Evolutionary conservation across 1,140 invertebrate genomes (phyloP), one percentile per base, ranked within the genome.

Genomic region (Sminthurides bifidus): DNA sequence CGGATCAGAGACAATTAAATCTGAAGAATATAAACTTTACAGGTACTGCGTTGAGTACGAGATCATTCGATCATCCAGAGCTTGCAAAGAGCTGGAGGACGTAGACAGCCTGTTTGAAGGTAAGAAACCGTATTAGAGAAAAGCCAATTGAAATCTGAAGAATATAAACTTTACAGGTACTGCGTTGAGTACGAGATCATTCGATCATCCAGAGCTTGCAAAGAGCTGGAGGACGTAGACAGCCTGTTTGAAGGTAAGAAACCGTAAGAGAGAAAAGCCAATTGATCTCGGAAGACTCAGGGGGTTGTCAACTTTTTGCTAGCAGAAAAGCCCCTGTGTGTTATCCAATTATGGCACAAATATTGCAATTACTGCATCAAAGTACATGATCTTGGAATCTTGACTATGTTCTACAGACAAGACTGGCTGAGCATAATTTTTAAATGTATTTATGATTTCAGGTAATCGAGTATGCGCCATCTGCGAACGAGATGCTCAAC

Each of bases 11-110:
- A n/a, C n/a, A n/a, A n/a, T n/a, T n/a, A n/a, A 35, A 8, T 35
- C n/a, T 35, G 33, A 35, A 35, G n/a, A 30, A 30, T 15, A n/a
- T 17, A 27, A 14, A n/a, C n/a, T 30, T 79, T 81, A 24, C 78
- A 88, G 85, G 67, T 87, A 87, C 68, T 87, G 84, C 67, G 81
- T 87, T 3, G 80, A 85, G 64, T 89, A 85, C 65, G 81, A 86
- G 70, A 79, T 89, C 15, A 75, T 81, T 37, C 87, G 87, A 70
- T 79, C 83, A 3, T 81, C 84, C 3, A 85, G 85, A 63, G 81
- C 82, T 2, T 89, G 85, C 67, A 81, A 82, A 66, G 79, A 81
- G 60, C 78, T 85, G 67, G 74, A 77, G 6, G 77, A 76, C 21
- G 84, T 83, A 65, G 78, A 79, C 53, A 68, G 78, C 2, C 70